phyloP scores from a whole-genome alignment of 2,797 vertebrate genomes.

The Epinephelus coioides region DNA sequence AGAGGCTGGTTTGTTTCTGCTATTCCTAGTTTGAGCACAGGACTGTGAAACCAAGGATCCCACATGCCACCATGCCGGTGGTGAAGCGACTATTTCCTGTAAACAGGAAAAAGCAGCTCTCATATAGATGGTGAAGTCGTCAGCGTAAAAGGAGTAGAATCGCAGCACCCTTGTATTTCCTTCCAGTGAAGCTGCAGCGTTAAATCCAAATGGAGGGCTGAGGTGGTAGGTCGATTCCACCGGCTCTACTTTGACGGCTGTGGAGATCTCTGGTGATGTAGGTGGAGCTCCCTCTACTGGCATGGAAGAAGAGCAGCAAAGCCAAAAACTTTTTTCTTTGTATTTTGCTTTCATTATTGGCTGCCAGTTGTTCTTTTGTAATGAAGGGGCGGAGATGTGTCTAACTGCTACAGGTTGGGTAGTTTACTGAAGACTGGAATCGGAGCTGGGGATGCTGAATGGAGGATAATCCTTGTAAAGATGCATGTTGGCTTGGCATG shows the following conservation, averaged over 20 bases:
- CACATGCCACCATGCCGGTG: conserved; percentile 74
- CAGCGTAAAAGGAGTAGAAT: conserved; percentile 29
- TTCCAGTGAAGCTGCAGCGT: conserved; percentile 9
- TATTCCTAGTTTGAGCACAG: conserved; percentile 68
- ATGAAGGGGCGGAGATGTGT: conserved; percentile 16
- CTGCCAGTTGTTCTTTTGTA: conserved; percentile 25
- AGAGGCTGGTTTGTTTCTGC: conserved; percentile 54
- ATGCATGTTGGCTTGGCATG: conserved; percentile 56
- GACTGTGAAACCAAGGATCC: conserved; percentile 77
- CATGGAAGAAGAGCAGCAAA: conserved; percentile 36
- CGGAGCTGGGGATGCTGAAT: conserved; percentile 26
- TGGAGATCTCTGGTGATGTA: conserved; percentile 7
- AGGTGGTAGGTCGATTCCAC: conserved; percentile 5
- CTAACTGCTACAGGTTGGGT: conserved; percentile 33
- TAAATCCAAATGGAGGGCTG: conserved; percentile 25
- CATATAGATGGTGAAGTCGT: conserved; percentile 23
- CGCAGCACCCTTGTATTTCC: not conserved
- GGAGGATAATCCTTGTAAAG: conserved; percentile 30
- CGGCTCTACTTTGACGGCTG: conserved; percentile 8
- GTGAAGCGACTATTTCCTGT: conserved; percentile 63
- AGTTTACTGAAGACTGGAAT: conserved; percentile 19
- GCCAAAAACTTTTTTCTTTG: conserved; percentile 3
- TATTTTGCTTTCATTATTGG: conserved; percentile 3
- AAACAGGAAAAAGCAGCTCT: conserved; percentile 35
- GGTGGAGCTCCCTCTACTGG: conserved; percentile 26